Percentiles rank a stretch among this genome's conserved stretches.
Evolutionary conservation across 1,140 invertebrate species (phyloP).

Genomic region (Drosophila parabipectinata): DNA sequence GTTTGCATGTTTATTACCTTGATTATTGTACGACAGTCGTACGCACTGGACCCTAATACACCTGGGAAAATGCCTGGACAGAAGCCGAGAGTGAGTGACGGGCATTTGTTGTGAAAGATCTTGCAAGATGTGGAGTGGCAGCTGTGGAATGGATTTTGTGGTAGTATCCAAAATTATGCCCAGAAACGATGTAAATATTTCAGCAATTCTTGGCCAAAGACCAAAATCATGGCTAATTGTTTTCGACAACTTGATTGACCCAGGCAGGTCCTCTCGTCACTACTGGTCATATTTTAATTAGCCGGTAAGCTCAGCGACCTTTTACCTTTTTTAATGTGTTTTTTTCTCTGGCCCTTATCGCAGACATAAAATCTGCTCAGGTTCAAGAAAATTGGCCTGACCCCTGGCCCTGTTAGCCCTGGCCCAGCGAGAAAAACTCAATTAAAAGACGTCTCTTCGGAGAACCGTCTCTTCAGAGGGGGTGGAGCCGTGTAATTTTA

Average conservation of each 20-base stretch:
- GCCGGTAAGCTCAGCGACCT: slow-evolving; percentile 37
- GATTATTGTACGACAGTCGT: slow-evolving; percentile 74
- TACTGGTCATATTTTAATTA: slow-evolving; percentile 67
- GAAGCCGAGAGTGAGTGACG: slow-evolving; percentile 7
- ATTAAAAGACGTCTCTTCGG: slow-evolving; percentile 67
- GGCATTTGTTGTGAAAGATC: slow-evolving; percentile 31
- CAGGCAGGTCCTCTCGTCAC: slow-evolving; percentile 33
- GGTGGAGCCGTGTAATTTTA: slow-evolving; percentile 63
- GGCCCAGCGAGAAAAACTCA: slow-evolving; percentile 57
- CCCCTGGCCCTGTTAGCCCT: slow-evolving; percentile 3
- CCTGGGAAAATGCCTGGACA: slow-evolving; percentile 67
- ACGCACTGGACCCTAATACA: slow-evolving; percentile 62
- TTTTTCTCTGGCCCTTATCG: slow-evolving; percentile 25
- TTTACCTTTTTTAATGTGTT: slow-evolving; percentile 51
- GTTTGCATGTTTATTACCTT: slow-evolving; percentile 82
- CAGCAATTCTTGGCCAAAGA: not conserved
- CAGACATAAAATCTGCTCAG: slow-evolving; percentile 46
- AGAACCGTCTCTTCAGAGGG: slow-evolving; percentile 9
- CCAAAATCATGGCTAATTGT: slow-evolving; percentile 32
- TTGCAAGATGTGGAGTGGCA: slow-evolving; percentile 4
- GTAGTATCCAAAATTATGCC: not conserved
- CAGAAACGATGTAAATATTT: slow-evolving; percentile 11
- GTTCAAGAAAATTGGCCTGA: slow-evolving; percentile 46
- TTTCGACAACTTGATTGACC: slow-evolving; percentile 42
- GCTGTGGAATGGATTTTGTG: slow-evolving; percentile 27